phyloP scores from a whole-genome alignment of 2,797 vertebrate genomes.

The Gadopsis marmoratus region DNA sequence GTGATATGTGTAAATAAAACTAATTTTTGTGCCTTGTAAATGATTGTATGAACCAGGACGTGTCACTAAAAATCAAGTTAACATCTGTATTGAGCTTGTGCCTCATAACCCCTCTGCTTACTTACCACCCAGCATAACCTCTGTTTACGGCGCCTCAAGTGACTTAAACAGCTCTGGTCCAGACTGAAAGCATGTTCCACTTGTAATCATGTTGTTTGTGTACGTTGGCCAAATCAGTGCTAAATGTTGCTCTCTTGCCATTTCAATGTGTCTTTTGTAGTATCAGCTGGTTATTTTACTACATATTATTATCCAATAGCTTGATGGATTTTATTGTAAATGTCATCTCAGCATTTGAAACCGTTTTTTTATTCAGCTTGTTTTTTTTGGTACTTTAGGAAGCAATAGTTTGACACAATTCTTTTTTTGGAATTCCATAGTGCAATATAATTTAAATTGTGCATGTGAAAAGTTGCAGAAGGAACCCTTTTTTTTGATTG shows the following conservation, averaged over 20 bases:
- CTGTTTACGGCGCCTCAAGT: slow-evolving; percentile 79
- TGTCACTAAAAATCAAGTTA: slow-evolving; percentile 92
- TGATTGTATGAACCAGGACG: slow-evolving; percentile 88
- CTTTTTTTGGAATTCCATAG: slow-evolving; percentile 56
- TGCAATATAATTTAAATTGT: slow-evolving; percentile 81
- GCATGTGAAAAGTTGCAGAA: slow-evolving; percentile 82
- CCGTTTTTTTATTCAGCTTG: slow-evolving; percentile 26
- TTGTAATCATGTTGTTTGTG: slow-evolving; percentile 82
- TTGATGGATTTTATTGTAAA: slow-evolving; percentile 79
- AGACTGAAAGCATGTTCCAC: slow-evolving; percentile 87
- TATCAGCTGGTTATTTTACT: slow-evolving; percentile 80
- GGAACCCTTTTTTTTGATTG: slow-evolving; percentile 90
- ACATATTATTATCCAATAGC: slow-evolving; percentile 84
- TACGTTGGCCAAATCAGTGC: slow-evolving; percentile 78
- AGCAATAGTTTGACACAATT: slow-evolving; percentile 56
- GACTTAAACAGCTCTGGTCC: slow-evolving; percentile 86
- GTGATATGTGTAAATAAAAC: slow-evolving; percentile 95
- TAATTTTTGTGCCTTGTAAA: slow-evolving; percentile 96
- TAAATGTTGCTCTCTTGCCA: slow-evolving; percentile 77
- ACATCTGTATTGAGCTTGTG: slow-evolving; percentile 92
- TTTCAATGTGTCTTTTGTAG: slow-evolving; percentile 66
- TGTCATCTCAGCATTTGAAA: slow-evolving; percentile 57
- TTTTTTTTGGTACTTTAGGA: slow-evolving; percentile 45
- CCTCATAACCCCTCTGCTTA: slow-evolving; percentile 94
- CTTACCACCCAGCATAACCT: slow-evolving; percentile 91